Percentiles rank a stretch among this genome's conserved stretches.
Conservation (phyloP, 64 coral and sea anemone genomes). For the Montipora sp. region DNA sequence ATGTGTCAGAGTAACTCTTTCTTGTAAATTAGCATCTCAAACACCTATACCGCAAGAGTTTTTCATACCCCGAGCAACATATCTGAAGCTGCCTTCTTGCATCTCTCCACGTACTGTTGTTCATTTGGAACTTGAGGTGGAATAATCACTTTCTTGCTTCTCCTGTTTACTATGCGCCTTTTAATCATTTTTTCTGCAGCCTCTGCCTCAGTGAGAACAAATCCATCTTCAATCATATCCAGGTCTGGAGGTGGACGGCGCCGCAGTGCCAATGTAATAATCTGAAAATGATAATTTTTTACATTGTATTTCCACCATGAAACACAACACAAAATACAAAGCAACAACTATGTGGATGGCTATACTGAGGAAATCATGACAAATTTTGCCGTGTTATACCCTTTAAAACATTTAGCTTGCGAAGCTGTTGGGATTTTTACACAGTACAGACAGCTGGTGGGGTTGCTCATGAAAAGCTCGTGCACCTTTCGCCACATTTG, state of each 20-base stretch:
- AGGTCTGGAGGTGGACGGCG: slow-evolving; percentile 90
- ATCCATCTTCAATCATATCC: slow-evolving; percentile 92
- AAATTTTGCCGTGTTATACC: too few species aligned
- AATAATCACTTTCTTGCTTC: slow-evolving; percentile 82
- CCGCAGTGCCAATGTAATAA: slow-evolving; percentile 77
- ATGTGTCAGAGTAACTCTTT: too few species aligned
- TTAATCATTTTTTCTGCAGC: slow-evolving; percentile 80
- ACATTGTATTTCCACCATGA: not conserved
- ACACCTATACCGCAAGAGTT: too few species aligned
- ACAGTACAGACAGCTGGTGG: too few species aligned
- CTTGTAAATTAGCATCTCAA: too few species aligned
- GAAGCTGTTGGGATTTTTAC: too few species aligned
- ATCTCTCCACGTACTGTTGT: slow-evolving; percentile 81
- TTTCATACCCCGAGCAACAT: slow-evolving; percentile 87
- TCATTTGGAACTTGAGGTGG: slow-evolving; percentile 66
- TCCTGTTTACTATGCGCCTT: slow-evolving; percentile 87
- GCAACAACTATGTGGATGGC: too few species aligned
- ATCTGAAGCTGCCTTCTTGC: slow-evolving; percentile 73
- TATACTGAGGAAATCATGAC: too few species aligned
- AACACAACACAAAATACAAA: too few species aligned
- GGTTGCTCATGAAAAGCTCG: too few species aligned
- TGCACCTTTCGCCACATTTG: too few species aligned
- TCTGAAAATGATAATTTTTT: slow-evolving; percentile 43
- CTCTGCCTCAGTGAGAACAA: slow-evolving; percentile 87
- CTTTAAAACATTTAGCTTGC: too few species aligned